Evolutionary conservation across 2,888 invertebrate genomes (phyloP).

Genomic region (Epistrophe eligans): DNA sequence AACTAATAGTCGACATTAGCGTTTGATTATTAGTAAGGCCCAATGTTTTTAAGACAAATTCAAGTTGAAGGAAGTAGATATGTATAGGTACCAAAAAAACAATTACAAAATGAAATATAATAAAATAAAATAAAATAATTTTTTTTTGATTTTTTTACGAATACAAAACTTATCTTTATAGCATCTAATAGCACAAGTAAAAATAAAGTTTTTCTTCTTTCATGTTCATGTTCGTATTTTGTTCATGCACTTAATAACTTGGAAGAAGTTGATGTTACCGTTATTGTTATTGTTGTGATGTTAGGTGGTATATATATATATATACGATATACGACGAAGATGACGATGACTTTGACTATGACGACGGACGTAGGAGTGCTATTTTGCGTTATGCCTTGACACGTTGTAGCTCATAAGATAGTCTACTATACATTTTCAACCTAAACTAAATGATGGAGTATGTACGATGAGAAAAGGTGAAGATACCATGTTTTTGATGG

Average conservation of each 20-base stretch:
- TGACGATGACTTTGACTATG: not conserved
- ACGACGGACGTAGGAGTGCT: slow-evolving; percentile 9
- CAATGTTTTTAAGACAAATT: too few relatives aligned
- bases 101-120: too few relatives aligned
- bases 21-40: too few relatives aligned
- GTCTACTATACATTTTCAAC: not conserved
- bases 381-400: slow-evolving; percentile 60
- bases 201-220: slow-evolving; percentile 50
- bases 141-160: not conserved
- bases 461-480: slow-evolving; percentile 6
- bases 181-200: not conserved
- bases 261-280: slow-evolving; percentile 68
- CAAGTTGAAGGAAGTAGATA: too few relatives aligned
- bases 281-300: slow-evolving; percentile 63
- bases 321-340: not conserved
- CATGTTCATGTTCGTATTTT: slow-evolving; percentile 71
- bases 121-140: too few relatives aligned
- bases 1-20: too few relatives aligned
- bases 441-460: slow-evolving; percentile 39
- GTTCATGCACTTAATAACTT: slow-evolving; percentile 74
- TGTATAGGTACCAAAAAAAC: too few relatives aligned
- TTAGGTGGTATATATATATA: not conserved
- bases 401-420: slow-evolving; percentile 44
- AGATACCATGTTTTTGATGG: slow-evolving; percentile 14
- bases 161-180: not conserved